Evolutionary conservation across 1,140 invertebrate genomes (phyloP), one percentile per base, ranked within the genome.

Genomic region (Hycleus phaleratus): DNA sequence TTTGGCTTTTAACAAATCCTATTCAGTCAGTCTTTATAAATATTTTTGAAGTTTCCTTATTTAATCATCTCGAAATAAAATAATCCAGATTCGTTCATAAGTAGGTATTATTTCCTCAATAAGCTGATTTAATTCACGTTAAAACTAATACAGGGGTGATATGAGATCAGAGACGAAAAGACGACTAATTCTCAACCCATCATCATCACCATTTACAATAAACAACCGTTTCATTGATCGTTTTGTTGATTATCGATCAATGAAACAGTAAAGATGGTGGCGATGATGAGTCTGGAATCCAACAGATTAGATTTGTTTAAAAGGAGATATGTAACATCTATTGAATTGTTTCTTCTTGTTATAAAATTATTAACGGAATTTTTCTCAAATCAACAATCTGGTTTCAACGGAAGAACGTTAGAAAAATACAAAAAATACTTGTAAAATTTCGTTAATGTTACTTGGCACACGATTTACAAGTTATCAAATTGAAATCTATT

Each of bases 261-360:
- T 18, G 38, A 39, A 10, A 39, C 1, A 39, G 38, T 7, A 39
- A 10, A 39, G 38, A 39, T 6, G 38, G 10, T 32, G 12, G 38
- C 9, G 25, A 54, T 48, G 24, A 25, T 8, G 40, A 9, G 46
- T 40, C 38, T 47, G n/a, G n/a, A 50, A 40, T 50, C 9, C 8
- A 50, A 50, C 38, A 26, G 32, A 49, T 49, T 8, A 26, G 32
- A 51, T 52, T 10, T 55, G 32, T 47, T 26, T 53, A 38, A 57
- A 65, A 65, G 61, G 55, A 63, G 63, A 65, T 65, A 65, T 65
- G 64, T 65, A 65, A 63, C 56, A 60, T 65, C 61, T 65, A 65
- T 63, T 26, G 51, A 57, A 46, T 46, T 52, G 44, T 53, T 8
- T 11, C 5, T 42, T 42, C 4, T 11, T 10, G 9, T 42, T 42